Base-by-base conservation (phyloP, 53 echinoderm and acorn worm species). In the Mesocentrotus franciscanus region DNA sequence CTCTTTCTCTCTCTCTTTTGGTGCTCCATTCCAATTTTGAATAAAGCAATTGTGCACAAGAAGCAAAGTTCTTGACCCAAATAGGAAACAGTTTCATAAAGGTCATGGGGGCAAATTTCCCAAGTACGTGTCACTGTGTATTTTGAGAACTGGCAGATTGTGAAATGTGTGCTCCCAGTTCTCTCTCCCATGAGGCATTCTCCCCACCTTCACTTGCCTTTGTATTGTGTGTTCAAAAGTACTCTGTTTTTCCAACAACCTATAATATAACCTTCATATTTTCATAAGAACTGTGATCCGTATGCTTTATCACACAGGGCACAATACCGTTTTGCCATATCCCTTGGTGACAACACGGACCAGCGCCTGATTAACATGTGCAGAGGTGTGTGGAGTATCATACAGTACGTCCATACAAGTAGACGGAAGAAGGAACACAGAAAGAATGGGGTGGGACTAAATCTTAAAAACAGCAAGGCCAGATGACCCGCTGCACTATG, bases 301-400 rank as follows among this genome's bases (percentile, higher is more conserved):
- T 81, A 5, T 81, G 42, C 20, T 81, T 36, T 81, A 39, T 42
- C 81, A 39, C 27, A 4, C 97, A 99, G 99, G 61, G 78, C 96
- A 62, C 99, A 99, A 76, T 99, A 97, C 78, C 95, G 92, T 70
- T 99, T 98, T 96, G 99, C 99, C 16, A 78, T 96, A 18, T 93
- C 96, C 1, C 85, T 91, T 22, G 90, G 94, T 35, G 95, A 96
- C 1, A 59, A 35, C 22, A 32, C 78, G 16, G 99, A 99, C 89
- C 89, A 91, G 32, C 83, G 98, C 55, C 95, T 99, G 74, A 90
- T 96, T 27, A 92, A 91, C 61, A 98, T 98, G 98, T 99, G 99
- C 71, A 96, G 68, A 35, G 99, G 99, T 10, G 97, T 97, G 6
- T 99, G 99, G 99, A 96, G 96, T 60, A 96, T 96, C 58, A 96